Evolutionary conservation across 2,113 vertebrate genomes (phyloP).

Genomic region (Melanerpes aurifrons): DNA sequence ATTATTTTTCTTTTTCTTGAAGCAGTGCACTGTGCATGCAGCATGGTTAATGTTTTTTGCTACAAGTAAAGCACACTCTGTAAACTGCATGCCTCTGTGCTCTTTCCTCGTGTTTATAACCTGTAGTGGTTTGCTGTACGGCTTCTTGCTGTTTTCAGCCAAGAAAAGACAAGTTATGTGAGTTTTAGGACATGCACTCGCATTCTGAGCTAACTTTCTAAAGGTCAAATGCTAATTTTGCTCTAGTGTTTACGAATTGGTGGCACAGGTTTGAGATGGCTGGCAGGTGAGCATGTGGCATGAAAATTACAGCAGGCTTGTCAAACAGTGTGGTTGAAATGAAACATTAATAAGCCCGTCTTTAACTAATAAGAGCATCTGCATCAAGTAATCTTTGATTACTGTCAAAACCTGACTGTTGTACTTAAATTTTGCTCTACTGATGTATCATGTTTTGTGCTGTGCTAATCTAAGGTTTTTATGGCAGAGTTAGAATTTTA

Average conservation of each 20-base stretch:
- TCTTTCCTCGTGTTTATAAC: background rate
- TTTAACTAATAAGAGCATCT: background rate
- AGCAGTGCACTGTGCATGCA: background rate
- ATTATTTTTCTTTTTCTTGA: background rate
- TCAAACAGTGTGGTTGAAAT: background rate
- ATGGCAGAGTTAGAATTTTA: background rate
- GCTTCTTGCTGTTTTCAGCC: background rate
- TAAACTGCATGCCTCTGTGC: background rate
- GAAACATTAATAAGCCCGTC: slow-evolving; percentile 8
- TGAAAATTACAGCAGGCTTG: background rate
- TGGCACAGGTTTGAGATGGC: background rate
- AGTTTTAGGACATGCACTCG: background rate
- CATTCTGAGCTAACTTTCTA: background rate
- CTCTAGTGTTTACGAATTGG: background rate
- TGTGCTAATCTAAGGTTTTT: background rate
- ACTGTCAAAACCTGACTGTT: background rate
- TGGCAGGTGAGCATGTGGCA: background rate
- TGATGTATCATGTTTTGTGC: background rate
- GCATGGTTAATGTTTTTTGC: background rate
- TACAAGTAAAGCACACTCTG: background rate
- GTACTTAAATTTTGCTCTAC: background rate
- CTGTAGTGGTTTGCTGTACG: background rate
- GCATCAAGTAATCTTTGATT: background rate
- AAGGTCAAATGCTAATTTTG: slow-evolving; percentile 45
- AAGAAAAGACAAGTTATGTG: background rate